Evolutionary conservation across 2,888 invertebrate genomes (phyloP), one percentile per base, ranked within the genome.

Genomic region (Rhagophthalmus giganteus): DNA sequence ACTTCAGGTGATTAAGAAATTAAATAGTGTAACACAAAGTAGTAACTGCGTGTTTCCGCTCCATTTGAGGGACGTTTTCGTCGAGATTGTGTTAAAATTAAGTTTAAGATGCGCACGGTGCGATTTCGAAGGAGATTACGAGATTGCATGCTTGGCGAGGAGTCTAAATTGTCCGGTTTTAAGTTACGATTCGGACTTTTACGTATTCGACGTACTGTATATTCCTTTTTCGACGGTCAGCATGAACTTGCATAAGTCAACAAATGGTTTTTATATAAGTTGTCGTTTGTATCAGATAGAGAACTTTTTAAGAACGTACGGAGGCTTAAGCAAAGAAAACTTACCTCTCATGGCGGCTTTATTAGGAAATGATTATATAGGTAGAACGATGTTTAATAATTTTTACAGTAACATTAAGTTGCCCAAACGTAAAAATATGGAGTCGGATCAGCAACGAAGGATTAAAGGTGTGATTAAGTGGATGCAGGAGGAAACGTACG

Each of bases 161-260:
- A 78, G 83, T 45, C 76, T 93, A 1, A 78, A 86, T 26, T 94
- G 93, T 63, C 94, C 95, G 0, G 87, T 97, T 1, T 71, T 97
- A 2, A 94, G 94, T 66, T 90, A 88, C 61, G 97, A 97, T 74
- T 95, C 95, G 0, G 97, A 97, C 75, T 97, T 94, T 75, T 94
- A 86, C 66, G 86, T 97, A 57, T 92, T 88, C 73, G 88, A 90
- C 74, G 84, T 91, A 0, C 74, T 80, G 1, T 94, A 92, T 61
- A 87, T 97, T 57, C 90, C 92, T 0, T 83, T 90, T 57, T 78
- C 82, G 16, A 85, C 84, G 13, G 67, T 90, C 7, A 80, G 84
- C 2, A 71, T 78, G 3, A 79, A 79, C 30, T 32, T 65, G 7
- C 31, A 49, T 9, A 67, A 59, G 48, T 47, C 61, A 14, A 51